A percentile compares a stretch with the other conserved stretches of the same genome.
These are phyloP conservation scores for Drosophila borborema DNA, from an alignment of 2,888 invertebrate species.

Conservation along the genomic window DNA sequence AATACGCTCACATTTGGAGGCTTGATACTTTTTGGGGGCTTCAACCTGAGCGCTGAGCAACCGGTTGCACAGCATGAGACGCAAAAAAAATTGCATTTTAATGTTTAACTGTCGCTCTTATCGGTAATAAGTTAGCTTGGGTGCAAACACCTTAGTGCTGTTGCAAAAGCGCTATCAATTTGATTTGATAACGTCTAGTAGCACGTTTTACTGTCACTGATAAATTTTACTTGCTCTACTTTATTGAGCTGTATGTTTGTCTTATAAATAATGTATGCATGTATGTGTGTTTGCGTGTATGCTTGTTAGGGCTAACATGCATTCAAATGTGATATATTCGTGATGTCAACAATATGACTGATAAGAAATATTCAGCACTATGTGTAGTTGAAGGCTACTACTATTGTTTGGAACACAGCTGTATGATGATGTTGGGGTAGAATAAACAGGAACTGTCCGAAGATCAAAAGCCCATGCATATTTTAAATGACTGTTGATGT, in stretches of 20 bases:
- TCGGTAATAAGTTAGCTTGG: neutral
- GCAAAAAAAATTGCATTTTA: neutral
- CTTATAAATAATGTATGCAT: neutral
- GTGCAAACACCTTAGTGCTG: neutral
- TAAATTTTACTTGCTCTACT: neutral
- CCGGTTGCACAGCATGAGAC: slow-evolving; percentile 14
- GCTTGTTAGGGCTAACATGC: neutral
- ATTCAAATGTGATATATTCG: neutral
- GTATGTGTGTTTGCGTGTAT: neutral
- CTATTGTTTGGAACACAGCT: neutral
- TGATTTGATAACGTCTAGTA: neutral
- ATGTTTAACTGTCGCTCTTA: slow-evolving; percentile 3
- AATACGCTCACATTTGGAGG: neutral
- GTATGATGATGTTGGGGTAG: neutral
- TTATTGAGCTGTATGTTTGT: neutral
- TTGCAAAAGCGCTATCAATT: neutral
- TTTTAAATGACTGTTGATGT: neutral
- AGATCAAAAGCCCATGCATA: neutral
- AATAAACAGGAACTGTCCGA: neutral
- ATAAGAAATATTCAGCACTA: neutral
- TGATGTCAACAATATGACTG: neutral
- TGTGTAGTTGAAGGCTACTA: neutral
- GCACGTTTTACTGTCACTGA: neutral
- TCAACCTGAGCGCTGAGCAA: slow-evolving; percentile 4
- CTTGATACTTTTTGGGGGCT: neutral